phyloP scores from a whole-genome alignment of 1,140 invertebrate species.

The Bombus huntii region DNA sequence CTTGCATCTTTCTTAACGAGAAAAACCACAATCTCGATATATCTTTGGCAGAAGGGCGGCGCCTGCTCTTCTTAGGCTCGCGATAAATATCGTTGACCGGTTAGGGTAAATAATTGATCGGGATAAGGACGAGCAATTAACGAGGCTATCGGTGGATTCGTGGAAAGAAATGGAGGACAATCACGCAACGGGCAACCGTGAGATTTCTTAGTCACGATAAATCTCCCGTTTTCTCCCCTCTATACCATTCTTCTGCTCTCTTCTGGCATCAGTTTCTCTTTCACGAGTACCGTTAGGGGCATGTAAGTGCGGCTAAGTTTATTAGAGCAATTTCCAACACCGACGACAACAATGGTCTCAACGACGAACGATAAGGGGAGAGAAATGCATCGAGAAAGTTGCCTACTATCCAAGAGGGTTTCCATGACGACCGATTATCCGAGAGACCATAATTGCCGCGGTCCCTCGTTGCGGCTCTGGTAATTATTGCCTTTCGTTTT shows the following conservation, averaged over 20 bases:
- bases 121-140: conserved; percentile 50
- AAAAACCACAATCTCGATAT: not conserved
- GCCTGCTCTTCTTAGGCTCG: not conserved
- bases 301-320: conserved; percentile 66
- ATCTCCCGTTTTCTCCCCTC: conserved; percentile 38
- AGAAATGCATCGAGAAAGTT: conserved; percentile 58
- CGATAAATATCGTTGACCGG: not conserved
- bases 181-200: conserved; percentile 43
- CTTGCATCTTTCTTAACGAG: not conserved
- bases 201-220: conserved; percentile 57
- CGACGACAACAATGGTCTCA: conserved; percentile 10
- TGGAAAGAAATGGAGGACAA: conserved; percentile 36
- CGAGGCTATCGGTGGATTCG: conserved; percentile 41
- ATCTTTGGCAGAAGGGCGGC: not conserved
- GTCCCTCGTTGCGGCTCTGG: conserved; percentile 35
- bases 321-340: conserved; percentile 72
- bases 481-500: conserved; percentile 65
- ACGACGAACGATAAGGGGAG: conserved; percentile 35
- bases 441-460: conserved; percentile 58
- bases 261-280: conserved; percentile 6
- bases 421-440: conserved; percentile 68
- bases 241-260: not conserved
- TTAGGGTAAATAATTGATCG: conserved; percentile 43
- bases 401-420: conserved; percentile 47
- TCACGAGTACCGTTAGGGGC: not conserved